These are phyloP conservation scores for Tiphia femorata DNA, from an alignment of 2,888 invertebrate species.

Conservation along the genomic window DNA sequence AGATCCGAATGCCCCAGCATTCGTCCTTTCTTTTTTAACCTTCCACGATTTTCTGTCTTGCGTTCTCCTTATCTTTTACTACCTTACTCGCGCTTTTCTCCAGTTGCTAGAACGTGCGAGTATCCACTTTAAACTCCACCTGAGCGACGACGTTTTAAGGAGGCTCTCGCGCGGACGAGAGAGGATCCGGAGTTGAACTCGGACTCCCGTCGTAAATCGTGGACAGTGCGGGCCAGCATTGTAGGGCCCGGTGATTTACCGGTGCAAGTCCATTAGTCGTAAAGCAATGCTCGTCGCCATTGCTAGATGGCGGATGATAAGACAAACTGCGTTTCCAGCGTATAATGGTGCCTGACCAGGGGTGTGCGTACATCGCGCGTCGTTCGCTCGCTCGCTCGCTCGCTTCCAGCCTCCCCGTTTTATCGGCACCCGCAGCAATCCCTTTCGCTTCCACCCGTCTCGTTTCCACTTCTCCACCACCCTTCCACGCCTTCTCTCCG, in stretches of 20 bases:
- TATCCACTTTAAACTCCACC: conserved; percentile 28
- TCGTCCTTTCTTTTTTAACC: not conserved
- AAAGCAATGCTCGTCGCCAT: conserved; percentile 52
- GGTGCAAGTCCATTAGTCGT: conserved; percentile 59
- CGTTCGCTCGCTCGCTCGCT: conserved; percentile 8
- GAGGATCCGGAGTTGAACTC: too few relatives aligned
- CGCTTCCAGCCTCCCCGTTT: conserved; percentile 43
- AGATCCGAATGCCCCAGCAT: too few relatives aligned
- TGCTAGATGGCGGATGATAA: conserved; percentile 51
- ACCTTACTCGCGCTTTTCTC: not conserved
- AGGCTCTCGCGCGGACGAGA: conserved; percentile 39
- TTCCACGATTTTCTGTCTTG: too few relatives aligned
- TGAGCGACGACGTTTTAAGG: conserved; percentile 33
- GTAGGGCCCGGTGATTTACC: conserved; percentile 56
- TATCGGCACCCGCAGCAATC: conserved; percentile 32
- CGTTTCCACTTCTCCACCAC: conserved; percentile 1
- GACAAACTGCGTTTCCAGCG: conserved; percentile 50
- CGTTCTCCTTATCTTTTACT: not conserved
- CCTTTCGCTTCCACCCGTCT: conserved; percentile 9
- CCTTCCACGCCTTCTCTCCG: not conserved
- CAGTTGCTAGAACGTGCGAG: conserved; percentile 9
- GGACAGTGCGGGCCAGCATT: conserved; percentile 41
- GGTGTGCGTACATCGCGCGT: not conserved
- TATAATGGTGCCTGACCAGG: conserved; percentile 30
- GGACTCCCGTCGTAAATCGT: conserved; percentile 51